These are phyloP conservation scores for Leuciscus waleckii DNA, from an alignment of 2,797 vertebrate species.

Conservation along the genomic window DNA sequence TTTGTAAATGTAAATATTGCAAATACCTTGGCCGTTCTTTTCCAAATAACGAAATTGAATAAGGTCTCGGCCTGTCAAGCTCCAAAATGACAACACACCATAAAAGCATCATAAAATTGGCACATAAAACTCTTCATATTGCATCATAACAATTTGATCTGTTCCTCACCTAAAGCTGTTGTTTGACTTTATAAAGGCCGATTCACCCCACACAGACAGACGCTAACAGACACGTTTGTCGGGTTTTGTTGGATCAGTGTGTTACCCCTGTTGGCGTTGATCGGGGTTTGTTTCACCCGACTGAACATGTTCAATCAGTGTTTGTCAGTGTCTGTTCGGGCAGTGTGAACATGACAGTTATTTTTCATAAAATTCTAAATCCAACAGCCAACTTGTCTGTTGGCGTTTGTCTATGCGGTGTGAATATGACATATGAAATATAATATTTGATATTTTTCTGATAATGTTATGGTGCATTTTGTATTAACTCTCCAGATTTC, in stretches of 20 bases:
- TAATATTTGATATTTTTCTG: neutral
- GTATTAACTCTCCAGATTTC: neutral
- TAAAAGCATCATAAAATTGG: neutral
- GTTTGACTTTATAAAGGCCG: neutral
- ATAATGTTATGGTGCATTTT: neutral
- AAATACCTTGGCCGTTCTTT: neutral
- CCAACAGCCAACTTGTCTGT: no score
- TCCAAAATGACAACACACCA: neutral
- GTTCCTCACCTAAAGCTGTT: neutral
- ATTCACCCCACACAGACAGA: no score
- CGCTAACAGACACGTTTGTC: no score
- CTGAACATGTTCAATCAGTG: no score
- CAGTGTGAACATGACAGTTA: no score
- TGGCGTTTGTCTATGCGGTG: no score
- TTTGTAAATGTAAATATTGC: neutral
- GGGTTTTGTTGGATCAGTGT: no score
- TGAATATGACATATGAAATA: neutral
- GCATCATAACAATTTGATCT: neutral
- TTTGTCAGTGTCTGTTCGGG: no score
- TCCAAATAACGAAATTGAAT: neutral
- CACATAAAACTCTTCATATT: no score
- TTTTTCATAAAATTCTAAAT: no score
- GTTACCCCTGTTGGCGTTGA: no score
- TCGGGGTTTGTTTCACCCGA: no score
- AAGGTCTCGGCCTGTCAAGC: neutral